phyloP scores from a whole-genome alignment of 2,888 invertebrate genomes.

The Pristionchus arcanus region DNA sequence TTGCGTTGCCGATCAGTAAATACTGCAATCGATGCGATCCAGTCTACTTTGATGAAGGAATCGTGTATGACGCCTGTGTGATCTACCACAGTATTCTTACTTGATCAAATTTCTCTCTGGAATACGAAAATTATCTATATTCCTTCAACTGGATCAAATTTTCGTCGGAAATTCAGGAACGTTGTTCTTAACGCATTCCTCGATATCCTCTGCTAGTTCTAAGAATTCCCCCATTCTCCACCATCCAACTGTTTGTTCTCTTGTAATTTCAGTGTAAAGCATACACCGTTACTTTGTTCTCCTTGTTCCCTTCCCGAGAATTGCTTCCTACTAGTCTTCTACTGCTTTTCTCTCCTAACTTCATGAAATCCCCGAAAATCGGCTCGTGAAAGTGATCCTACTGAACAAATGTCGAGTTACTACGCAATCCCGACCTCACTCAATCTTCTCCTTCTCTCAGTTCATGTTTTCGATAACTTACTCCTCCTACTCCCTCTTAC shows the following conservation, averaged over 20 bases:
- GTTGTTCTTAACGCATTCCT: neutral
- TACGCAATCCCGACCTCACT: conserved; percentile 31
- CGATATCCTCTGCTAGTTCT: conserved; percentile 8
- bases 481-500: neutral
- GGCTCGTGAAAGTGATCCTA: neutral
- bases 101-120: neutral
- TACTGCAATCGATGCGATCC: conserved; percentile 10
- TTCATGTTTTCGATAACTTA: conserved; percentile 42
- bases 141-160: neutral
- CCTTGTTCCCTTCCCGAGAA: conserved; percentile 7
- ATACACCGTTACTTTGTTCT: conserved; percentile 45
- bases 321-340: neutral
- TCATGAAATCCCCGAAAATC: neutral
- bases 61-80: neutral
- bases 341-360: neutral
- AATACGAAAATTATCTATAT: too few species aligned
- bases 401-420: conserved; percentile 41
- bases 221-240: conserved; percentile 33
- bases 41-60: conserved; percentile 29
- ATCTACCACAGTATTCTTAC: neutral
- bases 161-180: neutral
- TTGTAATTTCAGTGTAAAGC: conserved; percentile 34
- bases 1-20: neutral
- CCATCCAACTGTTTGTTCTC: conserved; percentile 32
- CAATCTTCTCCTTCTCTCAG: neutral